Evolutionary conservation across 2,797 vertebrate species (phyloP), one percentile per base, ranked within the genome.

Genomic region (Sardinella longiceps): DNA sequence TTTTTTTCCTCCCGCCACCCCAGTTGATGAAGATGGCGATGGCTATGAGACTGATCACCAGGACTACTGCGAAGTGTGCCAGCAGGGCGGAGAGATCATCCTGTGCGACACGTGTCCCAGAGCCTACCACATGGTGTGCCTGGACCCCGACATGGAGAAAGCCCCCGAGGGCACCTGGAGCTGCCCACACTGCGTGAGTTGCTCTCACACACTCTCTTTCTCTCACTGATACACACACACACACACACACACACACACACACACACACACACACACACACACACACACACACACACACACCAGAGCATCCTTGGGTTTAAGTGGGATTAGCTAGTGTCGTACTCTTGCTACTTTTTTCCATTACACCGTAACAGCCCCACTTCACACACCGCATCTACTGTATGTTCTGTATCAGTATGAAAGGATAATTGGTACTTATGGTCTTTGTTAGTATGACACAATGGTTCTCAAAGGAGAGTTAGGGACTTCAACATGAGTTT

Each of bases 81-180:
- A 99, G 94, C 98, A 99, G 95, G 98, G 98, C 4, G 98, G 98
- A 0, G 98, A 99, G 95, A 99, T 99, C 92, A 99, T 99, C 92
- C 93, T 99, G 86, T 99, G 98, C 43, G 98, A 99, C 89, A 99
- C 98, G 77, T 99, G 98, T 86, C 98, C 98, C 86, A 92, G 98
- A 88, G 98, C 98, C 9, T 99, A 99, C 93, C 98, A 99, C 95
- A 99, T 99, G 98, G 98, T 99, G 87, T 99, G 98, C 90, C 93
- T 99, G 95, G 98, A 99, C 89, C 98, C 98, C 0, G 98, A 99
- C 88, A 99, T 99, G 98, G 98, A 99, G 93, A 99, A 99, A 86
- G 98, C 98, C 0, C 98, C 98, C 0, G 98, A 99, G 92, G 98
- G 98, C 87, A 99, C 98, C 87, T 99, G 98, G 98, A 99, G 98